Conservation (phyloP, 2,888 invertebrate genomes). For the Caenorhabditis angaria region DNA sequence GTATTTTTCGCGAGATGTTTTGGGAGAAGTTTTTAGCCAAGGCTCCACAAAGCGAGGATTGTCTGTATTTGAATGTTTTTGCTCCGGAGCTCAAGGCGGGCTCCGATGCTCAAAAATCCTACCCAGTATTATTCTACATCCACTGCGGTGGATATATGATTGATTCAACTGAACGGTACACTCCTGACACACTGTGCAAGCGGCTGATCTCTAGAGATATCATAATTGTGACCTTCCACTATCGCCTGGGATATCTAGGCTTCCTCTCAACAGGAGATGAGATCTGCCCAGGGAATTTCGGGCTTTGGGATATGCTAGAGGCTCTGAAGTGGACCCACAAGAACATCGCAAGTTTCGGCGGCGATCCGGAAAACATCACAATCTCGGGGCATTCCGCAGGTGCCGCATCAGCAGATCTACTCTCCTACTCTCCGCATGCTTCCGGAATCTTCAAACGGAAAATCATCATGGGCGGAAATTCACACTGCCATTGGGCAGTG, state of each 20-base stretch:
- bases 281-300: conserved; percentile 53
- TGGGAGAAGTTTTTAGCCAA: conserved; percentile 58
- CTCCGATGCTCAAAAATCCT: no score
- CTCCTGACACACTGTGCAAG: conserved; percentile 55
- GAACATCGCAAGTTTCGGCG: conserved; percentile 64
- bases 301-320: conserved; percentile 46
- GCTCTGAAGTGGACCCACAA: conserved; percentile 62
- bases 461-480: conserved; percentile 66
- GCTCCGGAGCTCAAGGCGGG: conserved; percentile 47
- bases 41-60: conserved; percentile 56
- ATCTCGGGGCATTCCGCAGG: conserved; percentile 67
- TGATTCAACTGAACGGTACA: conserved; percentile 56
- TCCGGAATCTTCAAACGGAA: conserved; percentile 63
- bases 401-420: conserved; percentile 62
- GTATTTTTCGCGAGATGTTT: conserved; percentile 61
- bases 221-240: conserved; percentile 67
- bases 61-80: conserved; percentile 65
- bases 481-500: conserved; percentile 64
- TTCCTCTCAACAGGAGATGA: conserved; percentile 65
- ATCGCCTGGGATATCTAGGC: conserved; percentile 67
- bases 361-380: conserved; percentile 62
- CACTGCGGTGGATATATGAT: conserved; percentile 68
- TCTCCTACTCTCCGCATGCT: conserved; percentile 64
- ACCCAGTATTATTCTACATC: conserved; percentile 67
- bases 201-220: conserved; percentile 61